A percentile compares a stretch with the other conserved stretches of the same genome.
These are phyloP conservation scores for Cossypha polioptera DNA, from an alignment of 2,797 vertebrate genomes.

Conservation along the genomic window DNA sequence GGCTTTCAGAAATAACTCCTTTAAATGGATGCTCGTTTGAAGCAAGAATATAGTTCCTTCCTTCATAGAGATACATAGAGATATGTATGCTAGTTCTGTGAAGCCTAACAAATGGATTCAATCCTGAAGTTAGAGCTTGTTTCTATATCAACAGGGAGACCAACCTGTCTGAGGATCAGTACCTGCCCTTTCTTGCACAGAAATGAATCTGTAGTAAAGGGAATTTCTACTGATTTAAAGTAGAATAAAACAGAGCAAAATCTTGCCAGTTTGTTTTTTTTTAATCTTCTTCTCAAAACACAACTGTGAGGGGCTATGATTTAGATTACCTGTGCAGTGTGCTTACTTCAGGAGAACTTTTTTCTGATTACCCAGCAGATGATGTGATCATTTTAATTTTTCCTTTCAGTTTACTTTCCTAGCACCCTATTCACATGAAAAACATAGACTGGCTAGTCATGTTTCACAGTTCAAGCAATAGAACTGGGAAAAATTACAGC, in stretches of 20 bases:
- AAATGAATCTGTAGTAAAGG: neutral
- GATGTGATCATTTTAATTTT: neutral
- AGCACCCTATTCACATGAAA: neutral
- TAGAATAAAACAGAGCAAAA: neutral
- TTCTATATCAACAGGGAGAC: neutral
- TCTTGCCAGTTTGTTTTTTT: neutral
- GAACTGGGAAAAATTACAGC: neutral
- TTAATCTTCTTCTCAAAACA: neutral
- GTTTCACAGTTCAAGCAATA: neutral
- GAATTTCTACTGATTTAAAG: neutral
- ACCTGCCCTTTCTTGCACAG: neutral
- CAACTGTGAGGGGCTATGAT: neutral
- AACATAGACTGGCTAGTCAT: neutral
- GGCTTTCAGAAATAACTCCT: neutral
- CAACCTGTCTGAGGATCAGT: neutral
- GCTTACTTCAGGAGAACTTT: neutral
- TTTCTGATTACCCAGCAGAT: neutral
- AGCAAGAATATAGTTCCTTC: neutral
- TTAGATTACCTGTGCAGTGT: neutral
- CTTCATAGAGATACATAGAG: neutral
- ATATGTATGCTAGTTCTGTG: neutral
- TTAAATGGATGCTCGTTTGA: neutral
- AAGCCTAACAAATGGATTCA: neutral
- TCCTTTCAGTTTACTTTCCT: neutral
- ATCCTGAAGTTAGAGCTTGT: neutral